Base-by-base conservation (phyloP, 2,888 invertebrate genomes). In the Rhopalosiphum nymphaeae region DNA sequence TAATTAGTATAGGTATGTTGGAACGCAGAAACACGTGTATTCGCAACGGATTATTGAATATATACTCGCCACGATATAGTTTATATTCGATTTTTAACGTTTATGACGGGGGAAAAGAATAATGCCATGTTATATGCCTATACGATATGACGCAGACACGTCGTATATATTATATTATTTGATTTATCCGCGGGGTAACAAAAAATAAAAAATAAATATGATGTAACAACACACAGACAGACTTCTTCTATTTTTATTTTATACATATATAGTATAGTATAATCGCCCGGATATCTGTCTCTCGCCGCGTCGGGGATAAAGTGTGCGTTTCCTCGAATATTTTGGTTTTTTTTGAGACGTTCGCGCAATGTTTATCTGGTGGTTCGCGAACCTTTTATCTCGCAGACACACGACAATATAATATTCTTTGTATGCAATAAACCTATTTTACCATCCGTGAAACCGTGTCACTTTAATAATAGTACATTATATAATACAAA, bases 281-380 rank as follows among this genome's bases (percentile, higher is more conserved):
- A 78, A 91, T 78, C 91, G 25, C 36, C 91, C 91, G 78, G 78
- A 91, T 91, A 91, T 91, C 46, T 78, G 78, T 78, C 36, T 78
- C 78, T 78, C 21, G 7, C 9, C 2, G 78, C 9, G 21, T 36
- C 9, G 78, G 9, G 78, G 91, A 91, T 78, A 78, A 67, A 78
- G 78, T 78, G 36, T 42, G 53, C 26, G 21, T 78, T 91, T 78
- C 36, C 49, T 91, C 13, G 53, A 91, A 91, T 91, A 78, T 90
- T 90, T 89, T 46, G 91, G 2, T 78, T 42, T 57, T 49, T 36
- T 16, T 13, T 21, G 9, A 53, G 49, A 91, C 91, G 42, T 36
- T 67, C 91, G 26, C 36, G 78, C 36, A 36, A 10, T 78, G 49
- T 90, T 78, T 49, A 91, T 91, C 91, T 78, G 67, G 49, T n/a